phyloP scores from a whole-genome alignment of 1,140 invertebrate species.

The Atta colombica region DNA sequence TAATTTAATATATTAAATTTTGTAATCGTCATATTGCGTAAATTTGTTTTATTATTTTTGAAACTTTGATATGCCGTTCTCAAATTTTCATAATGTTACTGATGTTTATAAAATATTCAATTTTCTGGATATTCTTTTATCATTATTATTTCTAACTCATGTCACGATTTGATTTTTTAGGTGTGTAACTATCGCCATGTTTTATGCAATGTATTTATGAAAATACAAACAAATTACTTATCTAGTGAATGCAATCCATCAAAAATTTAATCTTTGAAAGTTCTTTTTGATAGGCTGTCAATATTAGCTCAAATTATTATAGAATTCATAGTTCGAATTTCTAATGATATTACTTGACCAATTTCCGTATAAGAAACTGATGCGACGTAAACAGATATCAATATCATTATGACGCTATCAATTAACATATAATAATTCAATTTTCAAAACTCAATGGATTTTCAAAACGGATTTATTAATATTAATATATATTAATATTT shows the following conservation, averaged over 20 bases:
- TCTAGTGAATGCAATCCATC: conserved; percentile 25
- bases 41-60: not conserved
- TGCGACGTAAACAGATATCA: not conserved
- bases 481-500: not conserved
- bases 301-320: conserved; percentile 9
- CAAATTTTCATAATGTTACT: not conserved
- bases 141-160: not conserved
- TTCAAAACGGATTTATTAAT: not conserved
- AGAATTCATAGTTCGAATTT: conserved; percentile 14
- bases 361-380: conserved; percentile 13
- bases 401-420: not conserved
- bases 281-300: conserved; percentile 24
- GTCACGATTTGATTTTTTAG: not conserved
- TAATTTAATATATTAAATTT: not conserved
- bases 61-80: not conserved
- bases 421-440: not conserved
- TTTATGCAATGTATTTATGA: conserved; percentile 1
- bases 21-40: not conserved
- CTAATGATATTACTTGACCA: conserved; percentile 22
- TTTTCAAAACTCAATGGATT: not conserved
- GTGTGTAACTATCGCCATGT: conserved; percentile 2
- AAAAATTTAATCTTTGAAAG: conserved; percentile 38
- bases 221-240: conserved; percentile 44
- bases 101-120: not conserved
- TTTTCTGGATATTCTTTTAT: not conserved